Base-by-base conservation (phyloP, 2,888 invertebrate species). In the Torymus auratus region DNA sequence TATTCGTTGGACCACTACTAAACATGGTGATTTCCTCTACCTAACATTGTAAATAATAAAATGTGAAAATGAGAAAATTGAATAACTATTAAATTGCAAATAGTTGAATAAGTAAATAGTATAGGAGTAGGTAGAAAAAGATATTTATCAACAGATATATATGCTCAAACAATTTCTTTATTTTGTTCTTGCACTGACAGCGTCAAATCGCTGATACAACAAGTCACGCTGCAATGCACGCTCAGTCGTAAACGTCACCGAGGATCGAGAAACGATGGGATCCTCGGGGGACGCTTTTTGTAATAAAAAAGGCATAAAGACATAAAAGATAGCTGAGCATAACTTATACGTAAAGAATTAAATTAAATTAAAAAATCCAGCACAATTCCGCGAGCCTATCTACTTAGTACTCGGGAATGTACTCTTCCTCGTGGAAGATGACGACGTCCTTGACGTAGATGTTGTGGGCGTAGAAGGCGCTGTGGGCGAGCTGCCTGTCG, bases 391-490 rank as follows among this genome's bases (percentile, higher is more conserved):
- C 1, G 15, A 41, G n/a, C 10, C 14, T 58, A 58, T 12, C 15
- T 41, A 20, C 12, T 70, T 82, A 82, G 79, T 77, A 72, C 23
- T 80, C 74, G 10, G 77, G 5, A 4, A 80, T 58, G 58, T 53
- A 56, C 12, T 85, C 84, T 61, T 91, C 92, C 79, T 93, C 92
- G 89, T 93, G 93, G 88, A 91, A 88, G 87, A 94, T 92, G 69
- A 90, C 77, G 53, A 93, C 92, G 75, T 93, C 93, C 73, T 92
- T 87, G 76, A 93, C 87, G 86, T 89, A 89, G 83, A 93, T 86
- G 90, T 94, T 93, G 82, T 90, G 90, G 13, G 92, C 87, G 72
- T 86, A 86, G 83, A 89, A 86, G 28, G 92, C 82, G 85, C 88
- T 87, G n/a, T 84, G 81, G 74, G 91, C 86, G 71, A 94, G 88